These are phyloP conservation scores for Hystrix cristata DNA, from an alignment of 2,113 vertebrate genomes.

Conservation along the genomic window DNA sequence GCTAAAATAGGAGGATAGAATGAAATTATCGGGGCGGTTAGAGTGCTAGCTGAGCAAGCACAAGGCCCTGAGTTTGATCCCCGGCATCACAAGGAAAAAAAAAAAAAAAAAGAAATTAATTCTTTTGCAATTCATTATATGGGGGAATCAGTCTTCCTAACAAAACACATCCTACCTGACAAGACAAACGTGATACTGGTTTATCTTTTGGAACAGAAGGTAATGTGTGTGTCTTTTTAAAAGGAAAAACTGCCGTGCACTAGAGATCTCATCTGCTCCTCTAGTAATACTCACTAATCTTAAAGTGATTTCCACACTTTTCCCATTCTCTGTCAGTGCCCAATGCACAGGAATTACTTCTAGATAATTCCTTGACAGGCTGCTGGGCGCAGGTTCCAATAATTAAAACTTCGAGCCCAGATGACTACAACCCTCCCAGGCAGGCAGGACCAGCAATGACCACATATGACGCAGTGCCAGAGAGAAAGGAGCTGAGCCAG, in stretches of 20 bases:
- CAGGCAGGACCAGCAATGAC: not conserved
- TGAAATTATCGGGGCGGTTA: not conserved
- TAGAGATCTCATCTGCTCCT: conserved; percentile 38
- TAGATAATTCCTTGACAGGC: not conserved
- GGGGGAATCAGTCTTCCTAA: not conserved
- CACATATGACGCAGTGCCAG: not conserved
- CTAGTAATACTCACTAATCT: conserved; percentile 9
- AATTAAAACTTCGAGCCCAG: conserved; percentile 11
- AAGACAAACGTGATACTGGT: conserved; percentile 22
- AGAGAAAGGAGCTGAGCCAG: not conserved
- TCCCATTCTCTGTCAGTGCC: conserved; percentile 24
- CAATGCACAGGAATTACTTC: conserved; percentile 30
- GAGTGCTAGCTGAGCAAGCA: too few species aligned
- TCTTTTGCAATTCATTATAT: not conserved
- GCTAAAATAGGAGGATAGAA: not conserved
- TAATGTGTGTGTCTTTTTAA: conserved; percentile 17
- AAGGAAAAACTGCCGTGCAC: conserved; percentile 23
- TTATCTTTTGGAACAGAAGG: conserved; percentile 69
- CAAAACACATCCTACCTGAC: not conserved
- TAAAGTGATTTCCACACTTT: conserved; percentile 50
- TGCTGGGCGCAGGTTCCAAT: not conserved
- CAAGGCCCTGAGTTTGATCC: too few species aligned
- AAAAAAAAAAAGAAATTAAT: not conserved
- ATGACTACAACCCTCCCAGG: conserved; percentile 44
- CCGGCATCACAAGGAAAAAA: too few species aligned